These are phyloP conservation scores for Odocoileus hemionus DNA, from an alignment of 2,113 vertebrate genomes.

Conservation along the genomic window DNA sequence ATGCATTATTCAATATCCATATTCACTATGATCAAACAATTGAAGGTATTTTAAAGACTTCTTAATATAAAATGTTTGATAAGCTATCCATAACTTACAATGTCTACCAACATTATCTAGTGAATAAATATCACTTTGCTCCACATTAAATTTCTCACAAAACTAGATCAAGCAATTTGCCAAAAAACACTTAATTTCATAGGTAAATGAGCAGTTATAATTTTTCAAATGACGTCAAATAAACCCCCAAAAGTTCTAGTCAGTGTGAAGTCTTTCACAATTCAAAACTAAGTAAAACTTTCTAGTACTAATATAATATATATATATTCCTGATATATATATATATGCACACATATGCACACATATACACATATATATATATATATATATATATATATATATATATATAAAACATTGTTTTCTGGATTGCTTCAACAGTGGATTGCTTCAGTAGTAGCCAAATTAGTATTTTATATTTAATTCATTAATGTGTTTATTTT, in stretches of 20 bases:
- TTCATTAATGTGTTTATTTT: not conserved
- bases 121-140: not conserved
- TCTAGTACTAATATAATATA: rapidly evolving
- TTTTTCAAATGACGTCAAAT: not conserved
- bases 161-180: not conserved
- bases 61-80: not conserved
- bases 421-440: not conserved
- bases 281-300: not conserved
- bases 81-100: not conserved
- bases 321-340: too few species aligned
- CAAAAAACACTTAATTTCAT: not conserved
- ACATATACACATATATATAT: not conserved
- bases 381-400: not conserved
- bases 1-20: not conserved
- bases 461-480: not conserved
- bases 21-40: not conserved
- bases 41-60: not conserved
- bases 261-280: not conserved
- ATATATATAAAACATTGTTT: not conserved
- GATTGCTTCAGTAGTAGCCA: not conserved
- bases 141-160: not conserved
- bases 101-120: not conserved
- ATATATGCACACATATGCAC: not conserved
- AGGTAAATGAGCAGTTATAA: not conserved
- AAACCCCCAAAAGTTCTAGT: not conserved